A percentile compares a stretch with the other conserved stretches of the same genome.
These are phyloP conservation scores for Macaria notata DNA, from an alignment of 2,888 invertebrate genomes.

Conservation along the genomic window DNA sequence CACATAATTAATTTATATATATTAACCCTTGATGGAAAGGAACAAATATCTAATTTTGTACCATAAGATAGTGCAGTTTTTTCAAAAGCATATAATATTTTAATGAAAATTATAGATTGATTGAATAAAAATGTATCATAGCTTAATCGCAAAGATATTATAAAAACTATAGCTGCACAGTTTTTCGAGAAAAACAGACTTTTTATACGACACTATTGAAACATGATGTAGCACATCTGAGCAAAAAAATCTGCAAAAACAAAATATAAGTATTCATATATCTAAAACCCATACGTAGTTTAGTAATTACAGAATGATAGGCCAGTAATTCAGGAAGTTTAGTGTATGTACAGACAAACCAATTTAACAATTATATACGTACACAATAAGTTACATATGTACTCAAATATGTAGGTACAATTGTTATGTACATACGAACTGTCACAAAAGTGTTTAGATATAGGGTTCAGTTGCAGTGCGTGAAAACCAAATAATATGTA, in stretches of 20 bases:
- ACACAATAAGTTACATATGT: not conserved
- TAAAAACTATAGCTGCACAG: not conserved
- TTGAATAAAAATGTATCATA: not conserved
- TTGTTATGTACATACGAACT: no score
- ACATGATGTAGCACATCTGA: not conserved
- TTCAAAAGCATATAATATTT: no score
- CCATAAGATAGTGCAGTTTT: no score
- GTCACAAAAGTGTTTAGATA: no score
- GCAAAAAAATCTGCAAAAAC: not conserved
- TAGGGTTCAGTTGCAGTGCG: no score
- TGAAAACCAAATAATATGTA: no score
- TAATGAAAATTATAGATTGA: no score
- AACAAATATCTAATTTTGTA: no score
- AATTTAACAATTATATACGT: constrained; percentile 14
- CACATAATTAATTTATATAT: no score
- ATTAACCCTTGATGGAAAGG: no score
- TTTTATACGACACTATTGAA: no score
- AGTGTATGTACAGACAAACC: constrained; percentile 7
- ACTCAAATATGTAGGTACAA: not conserved
- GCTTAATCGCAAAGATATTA: not conserved
- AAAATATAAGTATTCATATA: not conserved
- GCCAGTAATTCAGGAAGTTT: constrained; percentile 17
- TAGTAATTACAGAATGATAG: constrained; percentile 20
- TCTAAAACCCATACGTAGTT: constrained; percentile 2
- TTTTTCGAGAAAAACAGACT: no score